A percentile compares a stretch with the other conserved stretches of the same genome.
Conservation (phyloP, 2,113 vertebrate genomes). For the Carettochelys insculpta region DNA sequence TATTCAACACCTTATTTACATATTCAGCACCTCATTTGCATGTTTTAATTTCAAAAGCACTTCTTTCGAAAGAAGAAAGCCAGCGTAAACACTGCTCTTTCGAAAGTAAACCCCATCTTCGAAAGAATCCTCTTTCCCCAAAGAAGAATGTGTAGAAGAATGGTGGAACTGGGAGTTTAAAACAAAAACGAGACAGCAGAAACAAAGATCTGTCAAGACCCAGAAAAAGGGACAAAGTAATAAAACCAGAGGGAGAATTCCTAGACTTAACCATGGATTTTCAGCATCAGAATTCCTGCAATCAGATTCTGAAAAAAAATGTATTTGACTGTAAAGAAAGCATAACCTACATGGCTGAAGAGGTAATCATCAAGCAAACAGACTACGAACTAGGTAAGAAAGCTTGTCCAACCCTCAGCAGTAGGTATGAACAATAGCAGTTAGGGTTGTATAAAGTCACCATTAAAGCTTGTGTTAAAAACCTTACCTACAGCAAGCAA, state of each 20-base stretch:
- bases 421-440: constrained; percentile 58
- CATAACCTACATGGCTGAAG: constrained; percentile 20
- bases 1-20: too few relatives aligned
- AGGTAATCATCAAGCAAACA: constrained; percentile 46
- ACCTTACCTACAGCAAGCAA: too few relatives aligned
- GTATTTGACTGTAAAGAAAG: constrained; percentile 66
- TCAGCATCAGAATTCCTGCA: constrained; percentile 57
- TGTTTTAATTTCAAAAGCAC: too few relatives aligned
- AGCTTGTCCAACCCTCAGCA: constrained; percentile 54
- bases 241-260: constrained; percentile 57
- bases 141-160: constrained; percentile 17
- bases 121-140: too few relatives aligned
- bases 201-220: constrained; percentile 5
- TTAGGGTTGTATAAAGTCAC: constrained; percentile 60
- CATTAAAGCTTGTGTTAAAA: constrained; percentile 7
- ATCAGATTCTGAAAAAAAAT: constrained; percentile 57
- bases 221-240: constrained; percentile 51
- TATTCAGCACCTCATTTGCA: too few relatives aligned
- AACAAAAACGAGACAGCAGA: neutral
- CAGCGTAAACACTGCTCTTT: too few relatives aligned
- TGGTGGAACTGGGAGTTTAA: neutral
- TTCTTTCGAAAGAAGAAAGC: too few relatives aligned
- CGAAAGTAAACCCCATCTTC: too few relatives aligned
- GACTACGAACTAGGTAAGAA: neutral
- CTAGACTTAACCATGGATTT: constrained; percentile 52